Base-by-base conservation (phyloP, 2,113 vertebrate species). In the Calidris pugnax region DNA sequence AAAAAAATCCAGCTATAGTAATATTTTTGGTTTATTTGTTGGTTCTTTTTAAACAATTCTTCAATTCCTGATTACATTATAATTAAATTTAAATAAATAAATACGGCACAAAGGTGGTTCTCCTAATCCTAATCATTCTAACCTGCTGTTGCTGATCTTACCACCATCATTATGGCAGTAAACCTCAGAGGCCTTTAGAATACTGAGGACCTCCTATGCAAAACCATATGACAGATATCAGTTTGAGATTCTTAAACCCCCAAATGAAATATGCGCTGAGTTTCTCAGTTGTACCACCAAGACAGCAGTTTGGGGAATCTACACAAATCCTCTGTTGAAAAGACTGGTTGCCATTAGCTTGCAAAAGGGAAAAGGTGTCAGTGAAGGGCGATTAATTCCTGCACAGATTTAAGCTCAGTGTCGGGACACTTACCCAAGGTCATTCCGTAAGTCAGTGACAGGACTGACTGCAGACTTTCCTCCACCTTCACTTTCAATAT, bases 191-290 rank as follows among this genome's bases (percentile, higher is more conserved):
- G 4, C 18, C 28, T 14, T 76, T 27, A 7, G 14, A 91, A 17
- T 30, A 41, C 17, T 5, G 13, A 72, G 24, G 17, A 64, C 4
- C 4, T 85, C 13, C 14, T 55, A 35, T 32, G 10, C 28, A 81
- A 74, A 81, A 74, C 20, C 6, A 10, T 4, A 19, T 5, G 7
- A 10, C 0, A 41, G 30, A n/a, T 4, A n/a, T 0, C 33, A 35
- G 9, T 59, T 59, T 19, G 37, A 74, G 63, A 71, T 56, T 66
- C 73, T n/a, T 43, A 32, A 30, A 30, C 7, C 27, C 8, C 33
- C 5, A 60, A 57, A 57, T 21, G 37, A 71, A 84, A 66, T 13
- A 62, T 0, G 0, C 15, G 18, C 10, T 0, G 4, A 53, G 5
- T 62, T 88, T 64, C 53, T 77, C 13, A 63, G 28, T 81, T 11